Evolutionary conservation across 1,140 invertebrate species (phyloP).

Genomic region (Dendrolimus punctatus): DNA sequence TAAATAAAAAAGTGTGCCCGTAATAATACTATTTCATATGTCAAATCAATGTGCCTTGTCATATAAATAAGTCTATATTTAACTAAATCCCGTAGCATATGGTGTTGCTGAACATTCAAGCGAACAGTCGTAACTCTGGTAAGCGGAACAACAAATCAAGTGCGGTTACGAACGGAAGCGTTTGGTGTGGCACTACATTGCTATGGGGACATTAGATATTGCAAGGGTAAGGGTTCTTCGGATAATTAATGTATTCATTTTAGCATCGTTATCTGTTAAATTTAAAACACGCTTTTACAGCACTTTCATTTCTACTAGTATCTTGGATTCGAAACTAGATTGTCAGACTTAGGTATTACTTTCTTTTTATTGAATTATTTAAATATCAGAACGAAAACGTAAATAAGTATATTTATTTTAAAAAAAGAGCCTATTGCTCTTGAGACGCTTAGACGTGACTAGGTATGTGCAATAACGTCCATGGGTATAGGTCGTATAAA

Average conservation of each 20-base stretch:
- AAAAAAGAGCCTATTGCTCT: no score
- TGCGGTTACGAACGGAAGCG: slow-evolving; percentile 53
- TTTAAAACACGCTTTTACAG: no score
- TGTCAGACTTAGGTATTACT: neutral
- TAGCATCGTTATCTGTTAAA: no score
- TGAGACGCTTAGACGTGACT: no score
- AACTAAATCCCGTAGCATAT: slow-evolving; percentile 39
- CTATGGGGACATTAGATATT: slow-evolving; percentile 47
- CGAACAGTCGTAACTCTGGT: slow-evolving; percentile 23
- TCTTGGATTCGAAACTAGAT: neutral
- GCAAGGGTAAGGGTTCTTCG: slow-evolving; percentile 16
- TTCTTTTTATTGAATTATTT: no score
- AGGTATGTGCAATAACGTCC: no score
- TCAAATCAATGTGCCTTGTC: slow-evolving; percentile 2
- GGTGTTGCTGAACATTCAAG: slow-evolving; percentile 37
- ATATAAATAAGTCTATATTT: slow-evolving; percentile 27
- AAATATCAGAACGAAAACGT: no score
- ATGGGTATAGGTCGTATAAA: no score
- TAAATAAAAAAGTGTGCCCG: no score
- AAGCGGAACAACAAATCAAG: slow-evolving; percentile 61
- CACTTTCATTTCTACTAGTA: no score
- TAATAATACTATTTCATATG: slow-evolving; percentile 4
- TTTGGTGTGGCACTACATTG: slow-evolving; percentile 53
- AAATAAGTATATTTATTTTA: no score
- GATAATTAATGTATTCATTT: slow-evolving; percentile 1